phyloP scores from a whole-genome alignment of 2,888 invertebrate species.

The Phortica okadai region DNA sequence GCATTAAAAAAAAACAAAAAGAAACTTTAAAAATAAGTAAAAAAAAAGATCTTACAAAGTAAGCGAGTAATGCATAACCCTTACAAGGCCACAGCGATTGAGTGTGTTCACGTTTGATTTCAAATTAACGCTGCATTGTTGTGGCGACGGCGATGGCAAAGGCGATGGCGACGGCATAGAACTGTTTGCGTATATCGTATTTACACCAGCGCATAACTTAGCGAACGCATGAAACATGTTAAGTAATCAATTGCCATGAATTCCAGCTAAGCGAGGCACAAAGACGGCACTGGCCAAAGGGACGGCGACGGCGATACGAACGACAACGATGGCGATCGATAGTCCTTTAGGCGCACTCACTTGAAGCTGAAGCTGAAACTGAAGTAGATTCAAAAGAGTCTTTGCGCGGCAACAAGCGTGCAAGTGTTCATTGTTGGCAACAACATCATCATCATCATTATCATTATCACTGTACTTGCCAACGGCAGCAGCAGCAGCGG shows the following conservation, averaged over 20 bases:
- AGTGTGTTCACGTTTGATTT: constrained; percentile 20
- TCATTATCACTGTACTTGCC: constrained; percentile 20
- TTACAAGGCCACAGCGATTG: constrained; percentile 13
- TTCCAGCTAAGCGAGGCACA: constrained; percentile 39
- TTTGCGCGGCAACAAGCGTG: constrained; percentile 54
- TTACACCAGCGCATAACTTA: constrained; percentile 57
- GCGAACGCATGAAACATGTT: constrained; percentile 72
- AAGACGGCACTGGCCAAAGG: background rate
- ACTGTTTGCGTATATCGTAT: background rate
- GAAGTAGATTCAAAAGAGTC: background rate
- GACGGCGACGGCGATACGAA: background rate
- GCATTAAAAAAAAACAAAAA: background rate
- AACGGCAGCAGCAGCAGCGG: background rate
- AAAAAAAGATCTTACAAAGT: background rate
- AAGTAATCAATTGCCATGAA: constrained; percentile 73
- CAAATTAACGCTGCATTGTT: constrained; percentile 33
- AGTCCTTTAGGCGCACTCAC: constrained; percentile 24
- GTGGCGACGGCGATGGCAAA: background rate
- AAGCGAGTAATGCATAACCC: background rate
- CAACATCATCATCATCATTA: constrained; percentile 53
- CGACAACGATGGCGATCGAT: constrained; percentile 14
- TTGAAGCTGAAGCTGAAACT: background rate
- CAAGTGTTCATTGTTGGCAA: constrained; percentile 49
- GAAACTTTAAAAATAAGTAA: background rate
- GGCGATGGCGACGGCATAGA: background rate